Base-by-base conservation (phyloP, 2,113 vertebrate genomes). In the Chaenogobius annularis region DNA sequence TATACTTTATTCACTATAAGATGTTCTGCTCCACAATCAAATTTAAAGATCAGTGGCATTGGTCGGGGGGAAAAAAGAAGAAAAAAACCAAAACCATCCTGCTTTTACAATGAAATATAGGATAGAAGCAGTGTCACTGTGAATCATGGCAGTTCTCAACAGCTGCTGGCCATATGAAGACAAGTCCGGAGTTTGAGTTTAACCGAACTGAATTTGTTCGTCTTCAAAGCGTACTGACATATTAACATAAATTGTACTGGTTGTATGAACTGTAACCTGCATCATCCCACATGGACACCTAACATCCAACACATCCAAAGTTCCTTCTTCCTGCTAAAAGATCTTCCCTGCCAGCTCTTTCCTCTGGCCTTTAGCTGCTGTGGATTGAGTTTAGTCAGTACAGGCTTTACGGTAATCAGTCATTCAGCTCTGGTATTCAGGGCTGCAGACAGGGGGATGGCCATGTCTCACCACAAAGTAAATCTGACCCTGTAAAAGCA, bases 81-180 rank as follows among this genome's bases (percentile, higher is more conserved):
- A 52, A 52, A n/a, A 74, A 69, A 64, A 73, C 66, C 40, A 56
- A 67, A 67, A 11, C 1, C 0, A 48, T 59, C 55, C 73, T 63
- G 59, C 68, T 78, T 81, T 54, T 70, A 74, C 74, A 70, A 62
- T 64, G 23, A 59, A 61, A 46, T 50, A 68, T 50, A 68, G 2
- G 43, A 65, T 50, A 75, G 74, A 66, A 68, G 80, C 73, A 68
- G 5, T 78, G 77, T 84, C 82, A 75, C 67, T 22, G n/a, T 74
- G 72, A 84, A 81, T 70, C 83, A 70, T 52, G 62, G 69, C 55
- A 62, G 65, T 74, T 73, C 80, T 80, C 78, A 46, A 59, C 83
- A 85, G 73, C 86, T 84, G 83, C 73, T 72, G 78, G 68, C 85
- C 88, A 79, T 75, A 83, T 66, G 75, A 77, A 82, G 82, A 76